A percentile compares a stretch with the other conserved stretches of the same genome.
Evolutionary conservation across 2,888 invertebrate species (phyloP).

Genomic region (Lysandra coridon): DNA sequence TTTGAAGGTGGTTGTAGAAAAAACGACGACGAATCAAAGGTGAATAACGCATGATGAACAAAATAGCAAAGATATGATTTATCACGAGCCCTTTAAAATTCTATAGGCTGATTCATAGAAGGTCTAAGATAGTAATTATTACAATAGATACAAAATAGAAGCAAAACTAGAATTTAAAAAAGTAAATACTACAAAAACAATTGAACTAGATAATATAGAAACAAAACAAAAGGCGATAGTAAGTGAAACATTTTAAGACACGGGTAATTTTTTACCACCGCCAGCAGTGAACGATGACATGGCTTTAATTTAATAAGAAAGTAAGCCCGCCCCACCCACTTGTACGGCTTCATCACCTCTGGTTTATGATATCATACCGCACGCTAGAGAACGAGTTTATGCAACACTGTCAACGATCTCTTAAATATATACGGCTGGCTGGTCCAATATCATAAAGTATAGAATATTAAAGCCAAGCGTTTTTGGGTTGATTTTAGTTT

Average conservation of each 20-base stretch:
- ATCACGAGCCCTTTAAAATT: background rate
- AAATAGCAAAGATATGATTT: background rate
- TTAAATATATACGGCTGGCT: background rate
- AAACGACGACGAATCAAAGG: background rate
- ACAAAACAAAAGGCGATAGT: background rate
- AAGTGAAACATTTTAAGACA: background rate
- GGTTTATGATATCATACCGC: conserved; percentile 45
- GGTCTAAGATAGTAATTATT: background rate
- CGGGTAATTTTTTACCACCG: background rate
- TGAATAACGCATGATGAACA: background rate
- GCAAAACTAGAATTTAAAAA: background rate
- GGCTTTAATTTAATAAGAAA: conserved; percentile 65
- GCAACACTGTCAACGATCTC: conserved; percentile 24
- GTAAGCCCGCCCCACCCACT: conserved; percentile 54
- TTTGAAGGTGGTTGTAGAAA: background rate
- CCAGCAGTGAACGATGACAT: conserved; percentile 13
- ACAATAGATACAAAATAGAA: background rate
- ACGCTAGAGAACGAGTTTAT: conserved; percentile 18
- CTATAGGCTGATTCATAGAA: background rate
- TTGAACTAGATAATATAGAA: background rate
- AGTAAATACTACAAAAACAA: background rate
- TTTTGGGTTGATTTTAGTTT: background rate
- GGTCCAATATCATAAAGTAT: background rate
- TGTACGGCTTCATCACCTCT: conserved; percentile 60
- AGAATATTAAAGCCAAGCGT: background rate